Evolutionary conservation across 2,888 invertebrate genomes (phyloP).

Genomic region (Sminthurinus aureus): DNA sequence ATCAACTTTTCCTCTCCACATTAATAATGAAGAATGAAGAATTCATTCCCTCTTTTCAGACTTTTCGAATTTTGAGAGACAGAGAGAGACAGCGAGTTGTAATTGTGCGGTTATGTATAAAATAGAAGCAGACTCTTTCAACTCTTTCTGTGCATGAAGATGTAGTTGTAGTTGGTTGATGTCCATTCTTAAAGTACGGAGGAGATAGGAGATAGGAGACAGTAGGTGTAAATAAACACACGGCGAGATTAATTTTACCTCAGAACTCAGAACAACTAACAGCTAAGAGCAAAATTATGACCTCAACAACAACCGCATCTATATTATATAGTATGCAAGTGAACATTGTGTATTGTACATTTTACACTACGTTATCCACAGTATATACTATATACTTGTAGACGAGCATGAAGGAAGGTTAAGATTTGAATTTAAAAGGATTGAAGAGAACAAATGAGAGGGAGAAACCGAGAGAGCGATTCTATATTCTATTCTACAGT

Average conservation of each 20-base stretch:
- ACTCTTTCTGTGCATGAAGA: background rate
- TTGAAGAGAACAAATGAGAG: background rate
- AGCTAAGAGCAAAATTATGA: too few relatives aligned
- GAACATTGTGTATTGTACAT: background rate
- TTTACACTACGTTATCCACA: too few relatives aligned
- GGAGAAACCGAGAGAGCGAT: background rate
- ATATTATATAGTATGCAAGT: background rate
- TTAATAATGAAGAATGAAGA: background rate
- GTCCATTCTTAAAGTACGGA: too few relatives aligned
- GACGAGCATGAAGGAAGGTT: background rate
- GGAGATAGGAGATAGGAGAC: background rate
- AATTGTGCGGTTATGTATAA: too few relatives aligned
- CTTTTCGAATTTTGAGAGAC: background rate
- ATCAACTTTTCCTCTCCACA: background rate
- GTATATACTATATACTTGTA: background rate
- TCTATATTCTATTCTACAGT: background rate
- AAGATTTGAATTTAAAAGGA: background rate
- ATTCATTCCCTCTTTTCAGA: slow-evolving; percentile 1
- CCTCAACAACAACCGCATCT: too few relatives aligned
- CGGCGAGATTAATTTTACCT: too few relatives aligned
- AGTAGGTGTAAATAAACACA: background rate
- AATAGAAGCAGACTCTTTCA: background rate
- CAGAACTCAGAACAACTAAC: too few relatives aligned
- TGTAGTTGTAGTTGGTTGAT: too few relatives aligned
- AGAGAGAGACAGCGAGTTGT: too few relatives aligned